A percentile compares a stretch with the other conserved stretches of the same genome.
Evolutionary conservation across 2,888 invertebrate genomes (phyloP).

Genomic region (Lasioglossum villosulum): DNA sequence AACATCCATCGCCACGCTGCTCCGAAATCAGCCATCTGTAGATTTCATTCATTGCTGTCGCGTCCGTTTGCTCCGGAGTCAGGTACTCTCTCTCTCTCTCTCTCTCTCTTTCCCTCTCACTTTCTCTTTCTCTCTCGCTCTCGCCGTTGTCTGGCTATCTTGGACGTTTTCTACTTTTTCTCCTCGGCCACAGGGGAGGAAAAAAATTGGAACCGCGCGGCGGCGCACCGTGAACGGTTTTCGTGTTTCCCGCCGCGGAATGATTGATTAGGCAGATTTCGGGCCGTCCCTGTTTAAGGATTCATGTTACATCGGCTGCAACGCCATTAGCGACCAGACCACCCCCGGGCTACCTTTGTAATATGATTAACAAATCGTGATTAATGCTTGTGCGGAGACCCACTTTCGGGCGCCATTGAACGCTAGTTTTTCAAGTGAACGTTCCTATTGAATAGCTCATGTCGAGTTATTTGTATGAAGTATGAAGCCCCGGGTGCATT

Average conservation of each 20-base stretch:
- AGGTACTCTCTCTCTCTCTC: constrained; percentile 27
- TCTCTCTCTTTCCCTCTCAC: constrained; percentile 20
- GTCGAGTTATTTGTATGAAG: neutral
- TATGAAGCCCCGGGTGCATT: neutral
- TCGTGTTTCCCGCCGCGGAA: neutral
- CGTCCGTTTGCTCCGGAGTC: constrained; percentile 60
- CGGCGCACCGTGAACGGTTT: neutral
- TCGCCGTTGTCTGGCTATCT: neutral
- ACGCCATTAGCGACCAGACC: neutral
- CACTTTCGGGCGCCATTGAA: neutral
- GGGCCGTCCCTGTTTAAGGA: constrained; percentile 7
- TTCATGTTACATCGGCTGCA: constrained; percentile 9
- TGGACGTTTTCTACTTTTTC: constrained; percentile 2
- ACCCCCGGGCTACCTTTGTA: neutral
- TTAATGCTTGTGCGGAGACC: neutral
- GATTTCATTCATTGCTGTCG: constrained; percentile 71
- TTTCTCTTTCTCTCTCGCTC: neutral
- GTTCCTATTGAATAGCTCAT: neutral
- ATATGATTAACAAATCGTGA: constrained; percentile 1
- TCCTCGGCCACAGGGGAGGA: neutral
- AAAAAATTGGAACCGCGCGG: neutral
- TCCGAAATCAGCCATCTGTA: constrained; percentile 70
- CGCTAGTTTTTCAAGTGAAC: neutral
- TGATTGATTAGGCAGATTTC: constrained; percentile 12
- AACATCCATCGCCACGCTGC: constrained; percentile 60